Evolutionary conservation across 2,888 invertebrate genomes (phyloP), one percentile per base, ranked within the genome.

Genomic region (Lasioglossum lativentre): DNA sequence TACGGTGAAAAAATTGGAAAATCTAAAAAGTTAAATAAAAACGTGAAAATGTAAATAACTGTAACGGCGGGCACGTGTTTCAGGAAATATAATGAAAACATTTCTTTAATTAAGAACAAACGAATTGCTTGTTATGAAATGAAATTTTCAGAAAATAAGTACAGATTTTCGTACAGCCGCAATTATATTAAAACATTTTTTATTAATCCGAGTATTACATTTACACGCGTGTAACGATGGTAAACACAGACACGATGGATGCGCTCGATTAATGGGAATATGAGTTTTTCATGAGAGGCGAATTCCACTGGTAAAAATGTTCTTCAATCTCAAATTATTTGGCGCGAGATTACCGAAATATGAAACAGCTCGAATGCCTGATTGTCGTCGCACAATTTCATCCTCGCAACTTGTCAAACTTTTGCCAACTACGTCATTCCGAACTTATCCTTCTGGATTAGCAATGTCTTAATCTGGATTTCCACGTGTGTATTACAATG

Each of bases 341-440:
- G 66, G 30, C 10, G 34, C 10, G 16, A 34, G n/a, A 52, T 19
- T 10, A 16, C 4, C 12, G 70, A 78, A 75, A 84, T 80, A 47
- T 59, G 45, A 27, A 38, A 30, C 52, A 47, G 63, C 8, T 52
- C 66, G 23, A 56, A 78, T 82, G 73, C 80, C 68, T 82, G 80
- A 85, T 75, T 47, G 72, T n/a, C 19, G 71, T 45, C 19, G 52
- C 56, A 75, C 47, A 85, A 77, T 75, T 82, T 89, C 85, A 89
- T 80, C 72, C 52, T 8, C 52, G 47, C 40, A 75, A 70, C 85
- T 87, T 85, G 72, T 87, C 85, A 80, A 80, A 89, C 76, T 86
- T 89, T 78, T 79, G n/a, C 56, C 45, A 76, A 75, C 52, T 75
- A 70, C 47, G n/a, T 45, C 63, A 56, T 66, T 68, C 68, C 59